Evolutionary conservation across 2,797 vertebrate species (phyloP).

Genomic region (Pangasius larnaudii): DNA sequence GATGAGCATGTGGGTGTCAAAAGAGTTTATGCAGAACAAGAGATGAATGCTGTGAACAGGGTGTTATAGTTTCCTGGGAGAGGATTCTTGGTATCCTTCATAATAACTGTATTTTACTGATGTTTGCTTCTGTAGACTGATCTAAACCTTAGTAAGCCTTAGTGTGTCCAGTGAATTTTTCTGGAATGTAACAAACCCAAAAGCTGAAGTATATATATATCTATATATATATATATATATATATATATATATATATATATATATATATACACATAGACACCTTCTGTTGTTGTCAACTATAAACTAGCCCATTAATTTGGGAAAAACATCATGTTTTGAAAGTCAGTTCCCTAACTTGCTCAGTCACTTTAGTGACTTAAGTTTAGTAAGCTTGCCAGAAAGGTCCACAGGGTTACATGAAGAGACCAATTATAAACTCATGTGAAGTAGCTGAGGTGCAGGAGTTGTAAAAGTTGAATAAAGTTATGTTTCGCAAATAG

Average conservation of each 20-base stretch:
- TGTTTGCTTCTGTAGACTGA: too few relatives aligned
- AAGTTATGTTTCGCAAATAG: background rate
- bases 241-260: too few relatives aligned
- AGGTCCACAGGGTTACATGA: background rate
- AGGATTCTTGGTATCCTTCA: background rate
- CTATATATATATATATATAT: too few relatives aligned
- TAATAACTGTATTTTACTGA: background rate
- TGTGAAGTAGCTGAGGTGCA: background rate
- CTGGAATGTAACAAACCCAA: too few relatives aligned
- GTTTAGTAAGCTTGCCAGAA: background rate
- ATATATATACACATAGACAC: background rate
- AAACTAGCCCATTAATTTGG: background rate
- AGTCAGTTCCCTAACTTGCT: background rate
- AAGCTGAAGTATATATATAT: too few relatives aligned
- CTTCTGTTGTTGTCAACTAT: background rate
- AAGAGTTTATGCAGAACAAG: slow-evolving; percentile 62
- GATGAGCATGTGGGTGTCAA: slow-evolving; percentile 74
- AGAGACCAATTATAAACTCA: background rate
- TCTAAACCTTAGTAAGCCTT: too few relatives aligned
- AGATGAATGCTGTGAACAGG: slow-evolving; percentile 40
- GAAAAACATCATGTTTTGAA: background rate
- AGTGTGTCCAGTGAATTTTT: too few relatives aligned
- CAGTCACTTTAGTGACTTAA: background rate
- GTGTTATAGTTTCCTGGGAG: slow-evolving; percentile 55
- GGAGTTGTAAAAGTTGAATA: background rate